A percentile compares a stretch with the other conserved stretches of the same genome.
Evolutionary conservation across 2,797 vertebrate genomes (phyloP).

Genomic region (Pangasius mekongensis): DNA sequence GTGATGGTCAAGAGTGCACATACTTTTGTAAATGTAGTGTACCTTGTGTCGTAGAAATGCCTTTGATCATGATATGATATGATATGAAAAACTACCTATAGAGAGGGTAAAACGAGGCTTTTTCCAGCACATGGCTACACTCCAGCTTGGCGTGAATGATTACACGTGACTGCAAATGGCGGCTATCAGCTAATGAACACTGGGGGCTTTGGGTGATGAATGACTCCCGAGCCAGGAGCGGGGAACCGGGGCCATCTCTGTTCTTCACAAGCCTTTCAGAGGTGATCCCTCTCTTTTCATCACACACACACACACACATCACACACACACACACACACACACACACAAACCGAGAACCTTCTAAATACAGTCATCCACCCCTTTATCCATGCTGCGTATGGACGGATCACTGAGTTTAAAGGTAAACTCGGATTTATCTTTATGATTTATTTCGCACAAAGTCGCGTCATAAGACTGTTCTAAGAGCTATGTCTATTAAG

Average conservation of each 20-base stretch:
- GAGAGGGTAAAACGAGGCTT: too few species aligned
- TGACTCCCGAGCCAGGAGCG: slow-evolving; percentile 52
- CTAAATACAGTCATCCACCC: too few species aligned
- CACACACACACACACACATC: neutral
- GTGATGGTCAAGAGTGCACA: neutral
- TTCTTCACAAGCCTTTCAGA: neutral
- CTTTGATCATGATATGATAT: neutral
- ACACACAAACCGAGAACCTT: neutral
- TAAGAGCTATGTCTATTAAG: neutral
- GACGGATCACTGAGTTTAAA: slow-evolving; percentile 17
- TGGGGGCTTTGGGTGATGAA: slow-evolving; percentile 70
- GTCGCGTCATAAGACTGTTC: neutral
- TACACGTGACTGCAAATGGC: slow-evolving; percentile 70
- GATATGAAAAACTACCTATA: too few species aligned
- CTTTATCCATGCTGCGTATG: slow-evolving; percentile 17
- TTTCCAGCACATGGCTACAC: too few species aligned
- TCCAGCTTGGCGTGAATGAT: too few species aligned
- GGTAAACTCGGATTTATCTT: neutral
- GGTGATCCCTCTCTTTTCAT: neutral
- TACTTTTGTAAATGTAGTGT: neutral
- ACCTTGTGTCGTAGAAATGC: neutral
- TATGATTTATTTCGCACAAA: too few species aligned
- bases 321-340: slow-evolving; percentile 2
- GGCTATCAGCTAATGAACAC: slow-evolving; percentile 69
- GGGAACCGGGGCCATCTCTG: slow-evolving; percentile 29